Conservation (phyloP, 2,797 vertebrate species). For the Danio aesculapii region DNA sequence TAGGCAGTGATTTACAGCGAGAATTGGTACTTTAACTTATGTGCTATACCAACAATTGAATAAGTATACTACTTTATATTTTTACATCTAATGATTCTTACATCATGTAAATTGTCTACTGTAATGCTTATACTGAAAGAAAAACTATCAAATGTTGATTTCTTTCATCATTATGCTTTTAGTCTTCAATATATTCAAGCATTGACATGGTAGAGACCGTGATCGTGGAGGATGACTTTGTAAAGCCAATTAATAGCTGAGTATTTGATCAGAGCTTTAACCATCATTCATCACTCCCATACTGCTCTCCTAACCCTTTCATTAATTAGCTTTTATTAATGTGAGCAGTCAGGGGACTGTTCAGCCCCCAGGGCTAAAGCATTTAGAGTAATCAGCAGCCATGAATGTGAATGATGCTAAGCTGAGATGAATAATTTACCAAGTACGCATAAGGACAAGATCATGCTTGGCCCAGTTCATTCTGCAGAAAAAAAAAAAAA, state of each 20-base stretch:
- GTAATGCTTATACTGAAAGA: neutral
- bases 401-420: constrained; percentile 52
- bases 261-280: constrained; percentile 56
- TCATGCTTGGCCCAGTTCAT: neutral
- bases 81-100: too few relatives aligned
- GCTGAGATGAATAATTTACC: constrained; percentile 56
- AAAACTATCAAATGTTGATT: too few relatives aligned
- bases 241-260: constrained; percentile 53
- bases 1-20: too few relatives aligned
- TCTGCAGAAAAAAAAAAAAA: constrained; percentile 9
- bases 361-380: constrained; percentile 52
- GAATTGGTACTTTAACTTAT: too few relatives aligned
- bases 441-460: constrained; percentile 41
- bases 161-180: neutral
- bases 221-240: constrained; percentile 47
- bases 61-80: too few relatives aligned
- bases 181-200: neutral
- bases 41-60: too few relatives aligned
- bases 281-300: constrained; percentile 50
- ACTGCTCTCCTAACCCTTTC: constrained; percentile 51
- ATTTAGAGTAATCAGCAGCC: constrained; percentile 52
- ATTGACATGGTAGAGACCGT: constrained; percentile 20
- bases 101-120: neutral
- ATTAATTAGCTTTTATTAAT: constrained; percentile 61
- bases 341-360: constrained; percentile 45